A percentile compares a stretch with the other conserved stretches of the same genome.
These are phyloP conservation scores for Monochamus alternatus DNA, from an alignment of 2,888 invertebrate genomes.

Conservation along the genomic window DNA sequence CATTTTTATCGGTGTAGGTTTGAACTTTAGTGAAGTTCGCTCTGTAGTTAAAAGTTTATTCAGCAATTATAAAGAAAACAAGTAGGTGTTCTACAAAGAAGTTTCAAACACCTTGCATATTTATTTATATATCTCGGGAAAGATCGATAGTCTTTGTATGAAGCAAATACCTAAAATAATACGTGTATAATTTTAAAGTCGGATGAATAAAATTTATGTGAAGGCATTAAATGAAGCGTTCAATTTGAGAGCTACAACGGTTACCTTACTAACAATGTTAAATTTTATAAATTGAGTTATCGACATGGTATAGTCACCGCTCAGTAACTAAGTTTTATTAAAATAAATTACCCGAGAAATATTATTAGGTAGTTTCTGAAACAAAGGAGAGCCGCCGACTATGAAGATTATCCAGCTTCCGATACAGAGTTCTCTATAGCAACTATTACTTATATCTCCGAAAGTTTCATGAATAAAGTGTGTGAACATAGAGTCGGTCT, in stretches of 20 bases:
- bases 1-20: no score
- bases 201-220: conserved; percentile 40
- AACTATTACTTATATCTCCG: no score
- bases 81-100: conserved; percentile 15
- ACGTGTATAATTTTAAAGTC: conserved; percentile 39
- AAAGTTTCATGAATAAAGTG: no score
- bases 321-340: conserved; percentile 26
- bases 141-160: conserved; percentile 35
- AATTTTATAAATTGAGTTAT: conserved; percentile 35
- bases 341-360: conserved; percentile 18
- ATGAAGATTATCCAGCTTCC: not conserved
- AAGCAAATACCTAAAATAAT: conserved; percentile 25
- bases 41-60: conserved; percentile 7
- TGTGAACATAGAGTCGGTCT: no score
- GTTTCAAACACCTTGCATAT: conserved; percentile 19
- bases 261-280: conserved; percentile 32
- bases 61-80: conserved; percentile 18
- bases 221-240: conserved; percentile 34
- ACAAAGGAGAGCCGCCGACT: not conserved
- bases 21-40: not conserved
- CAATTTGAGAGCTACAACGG: conserved; percentile 29
- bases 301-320: conserved; percentile 24
- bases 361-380: conserved; percentile 3
- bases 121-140: conserved; percentile 28
- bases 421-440: not conserved